A percentile compares a stretch with the other conserved stretches of the same genome.
Conservation (phyloP, 2,113 vertebrate genomes). For the Tympanuchus pallidicinctus region DNA sequence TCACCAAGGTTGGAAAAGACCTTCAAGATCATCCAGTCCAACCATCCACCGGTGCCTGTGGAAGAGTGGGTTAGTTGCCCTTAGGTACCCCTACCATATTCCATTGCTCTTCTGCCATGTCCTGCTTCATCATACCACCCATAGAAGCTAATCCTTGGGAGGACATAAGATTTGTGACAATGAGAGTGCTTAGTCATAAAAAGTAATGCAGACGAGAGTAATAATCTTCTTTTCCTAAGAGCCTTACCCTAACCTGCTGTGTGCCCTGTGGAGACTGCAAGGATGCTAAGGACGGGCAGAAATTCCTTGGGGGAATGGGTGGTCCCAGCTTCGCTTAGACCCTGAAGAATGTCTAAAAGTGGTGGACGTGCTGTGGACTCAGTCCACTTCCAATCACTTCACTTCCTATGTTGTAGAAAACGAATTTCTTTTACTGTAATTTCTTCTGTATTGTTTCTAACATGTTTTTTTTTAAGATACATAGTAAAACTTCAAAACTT, state of each 20-base stretch:
- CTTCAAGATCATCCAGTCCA: no score
- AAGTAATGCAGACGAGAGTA: neutral
- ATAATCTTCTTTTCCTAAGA: neutral
- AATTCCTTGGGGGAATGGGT: neutral
- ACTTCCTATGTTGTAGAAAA: neutral
- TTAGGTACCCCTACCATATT: rapidly evolving
- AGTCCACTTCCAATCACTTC: neutral
- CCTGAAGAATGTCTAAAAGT: neutral
- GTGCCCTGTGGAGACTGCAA: rapidly evolving
- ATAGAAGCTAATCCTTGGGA: neutral
- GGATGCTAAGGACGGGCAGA: neutral
- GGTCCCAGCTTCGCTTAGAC: neutral
- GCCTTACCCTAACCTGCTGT: neutral
- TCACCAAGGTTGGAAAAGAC: no score
- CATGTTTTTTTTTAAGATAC: neutral
- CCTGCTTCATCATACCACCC: rapidly evolving
- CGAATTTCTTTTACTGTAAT: neutral
- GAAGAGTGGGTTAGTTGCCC: neutral
- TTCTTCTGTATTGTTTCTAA: neutral
- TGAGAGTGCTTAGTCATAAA: neutral
- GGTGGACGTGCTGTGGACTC: neutral
- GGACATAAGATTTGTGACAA: neutral
- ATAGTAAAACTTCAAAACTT: neutral
- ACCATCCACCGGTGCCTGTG: rapidly evolving
- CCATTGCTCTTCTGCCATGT: neutral